phyloP scores from a whole-genome alignment of 2,888 invertebrate genomes.

The Incurvaria masculella region DNA sequence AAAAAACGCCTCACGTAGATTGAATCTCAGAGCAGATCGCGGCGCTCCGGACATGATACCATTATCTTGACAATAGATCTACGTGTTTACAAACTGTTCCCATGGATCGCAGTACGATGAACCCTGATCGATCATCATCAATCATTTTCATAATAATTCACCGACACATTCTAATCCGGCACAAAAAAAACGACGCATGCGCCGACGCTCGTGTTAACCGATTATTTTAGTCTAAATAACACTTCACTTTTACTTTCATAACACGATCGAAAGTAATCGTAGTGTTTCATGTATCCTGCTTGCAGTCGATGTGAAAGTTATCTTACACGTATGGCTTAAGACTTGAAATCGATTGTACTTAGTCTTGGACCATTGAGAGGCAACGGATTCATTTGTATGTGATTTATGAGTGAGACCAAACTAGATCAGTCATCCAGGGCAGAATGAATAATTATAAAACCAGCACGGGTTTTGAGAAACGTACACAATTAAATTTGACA shows the following conservation, averaged over 20 bases:
- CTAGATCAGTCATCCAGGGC: no score
- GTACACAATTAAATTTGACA: no score
- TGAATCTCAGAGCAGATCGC: no score
- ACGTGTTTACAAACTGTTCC: neutral
- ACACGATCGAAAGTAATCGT: neutral
- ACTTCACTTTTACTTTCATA: neutral
- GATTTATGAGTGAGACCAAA: neutral
- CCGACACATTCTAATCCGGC: neutral
- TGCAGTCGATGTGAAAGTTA: neutral
- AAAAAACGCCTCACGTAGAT: no score
- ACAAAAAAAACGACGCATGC: neutral
- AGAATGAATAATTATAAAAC: no score
- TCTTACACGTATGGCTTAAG: no score
- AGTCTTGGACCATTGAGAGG: neutral
- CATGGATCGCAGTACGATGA: neutral
- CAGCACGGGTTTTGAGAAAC: no score
- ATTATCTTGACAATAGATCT: no score
- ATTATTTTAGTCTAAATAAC: neutral
- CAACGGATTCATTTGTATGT: neutral
- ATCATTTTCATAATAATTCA: neutral
- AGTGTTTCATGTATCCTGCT: neutral
- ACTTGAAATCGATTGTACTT: no score
- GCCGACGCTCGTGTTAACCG: neutral
- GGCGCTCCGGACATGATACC: no score
- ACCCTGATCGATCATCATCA: neutral